Evolutionary conservation across 2,888 invertebrate species (phyloP), one percentile per base, ranked within the genome.

Genomic region (Argyresthia goedartella): DNA sequence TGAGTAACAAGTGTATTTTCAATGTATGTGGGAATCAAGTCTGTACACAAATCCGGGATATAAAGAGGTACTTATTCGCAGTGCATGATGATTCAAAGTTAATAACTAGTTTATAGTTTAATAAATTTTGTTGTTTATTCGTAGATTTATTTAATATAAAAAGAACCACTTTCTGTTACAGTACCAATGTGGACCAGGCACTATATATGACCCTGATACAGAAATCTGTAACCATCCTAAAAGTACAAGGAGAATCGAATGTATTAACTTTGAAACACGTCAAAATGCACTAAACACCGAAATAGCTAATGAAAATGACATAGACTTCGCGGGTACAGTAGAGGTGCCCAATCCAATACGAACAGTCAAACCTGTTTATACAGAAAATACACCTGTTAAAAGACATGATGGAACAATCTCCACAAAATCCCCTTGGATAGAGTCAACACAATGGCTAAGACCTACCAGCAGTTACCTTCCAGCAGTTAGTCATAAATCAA

Each of bases 181-280:
- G 82, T 93, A 93, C 71, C 89, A 91, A 71, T 95, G 95, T 66
- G 92, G 90, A 14, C 89, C 90, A 41, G 93, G 92, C 11, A 93
- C 94, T 1, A 90, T 94, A 33, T 95, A 91, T 67, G 93, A 94
- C 65, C 89, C 90, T 42, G 84, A 88, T 33, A 86, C 87, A 39
- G 88, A 88, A 64, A 85, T 91, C 54, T 95, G 95, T 66, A 92
- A 93, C 62, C 90, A 92, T 69, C 91, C 94, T 1, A 81, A 84
- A 60, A 89, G 88, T 57, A 92, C 92, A 47, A 91, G 88, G 53
- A 88, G 94, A 56, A 71, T 85, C 41, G 91, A 93, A 75, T 95
- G 95, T 73, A 88, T 85, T 11, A 53, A n/a, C 14, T 6, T 7
- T n/a, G 58, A 65, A 13, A 35, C 16, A 34, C 13, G 7, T 10